Evolutionary conservation across 2,888 invertebrate species (phyloP).

Genomic region (Choristoneura rosaceana): DNA sequence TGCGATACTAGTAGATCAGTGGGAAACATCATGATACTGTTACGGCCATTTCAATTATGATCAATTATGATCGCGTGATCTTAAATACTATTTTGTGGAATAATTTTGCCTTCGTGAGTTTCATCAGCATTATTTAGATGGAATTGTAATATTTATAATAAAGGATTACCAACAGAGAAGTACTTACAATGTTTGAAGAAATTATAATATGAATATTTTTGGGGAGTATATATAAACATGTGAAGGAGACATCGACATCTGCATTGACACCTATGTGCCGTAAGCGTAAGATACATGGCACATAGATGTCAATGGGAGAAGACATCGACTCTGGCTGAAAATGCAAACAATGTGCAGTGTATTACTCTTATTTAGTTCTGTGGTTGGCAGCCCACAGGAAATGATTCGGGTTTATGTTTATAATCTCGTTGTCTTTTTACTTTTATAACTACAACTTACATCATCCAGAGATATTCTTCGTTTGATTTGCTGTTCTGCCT

Average conservation of each 20-base stretch:
- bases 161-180: not conserved
- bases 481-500: conserved; percentile 70
- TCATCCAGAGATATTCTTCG: conserved; percentile 81
- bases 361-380: no score
- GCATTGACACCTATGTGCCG: no score
- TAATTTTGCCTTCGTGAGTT: conserved; percentile 2
- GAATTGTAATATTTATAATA: not conserved
- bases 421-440: not conserved
- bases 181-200: not conserved
- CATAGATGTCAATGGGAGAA: no score
- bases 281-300: no score
- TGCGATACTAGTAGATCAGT: not conserved
- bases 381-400: no score
- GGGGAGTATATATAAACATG: no score
- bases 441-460: conserved; percentile 64
- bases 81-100: conserved; percentile 13
- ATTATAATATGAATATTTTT: no score
- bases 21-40: conserved; percentile 12
- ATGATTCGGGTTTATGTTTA: no score
- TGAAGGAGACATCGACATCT: no score
- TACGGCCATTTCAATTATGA: conserved; percentile 12
- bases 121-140: conserved; percentile 11
- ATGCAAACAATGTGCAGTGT: no score
- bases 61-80: conserved; percentile 26
- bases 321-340: no score